Percentiles rank a stretch among this genome's conserved stretches.
Evolutionary conservation across 2,797 vertebrate species (phyloP).

Genomic region (Sylvia borin): DNA sequence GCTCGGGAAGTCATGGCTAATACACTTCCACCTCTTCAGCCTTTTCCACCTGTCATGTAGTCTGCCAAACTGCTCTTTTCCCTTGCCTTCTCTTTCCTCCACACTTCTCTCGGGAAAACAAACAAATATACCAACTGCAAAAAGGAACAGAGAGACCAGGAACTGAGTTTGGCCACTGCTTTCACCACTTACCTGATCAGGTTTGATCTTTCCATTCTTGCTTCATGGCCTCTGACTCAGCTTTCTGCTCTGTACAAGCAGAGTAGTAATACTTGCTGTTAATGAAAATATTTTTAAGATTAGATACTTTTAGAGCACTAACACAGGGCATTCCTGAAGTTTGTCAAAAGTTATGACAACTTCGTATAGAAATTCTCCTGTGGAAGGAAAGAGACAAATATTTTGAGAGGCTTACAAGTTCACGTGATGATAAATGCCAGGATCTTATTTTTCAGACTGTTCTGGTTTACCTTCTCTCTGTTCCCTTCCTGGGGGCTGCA

Average conservation of each 20-base stretch:
- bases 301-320: background rate
- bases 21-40: background rate
- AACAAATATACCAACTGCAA: background rate
- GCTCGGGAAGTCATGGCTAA: background rate
- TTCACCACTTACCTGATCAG: background rate
- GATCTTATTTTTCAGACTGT: conserved; percentile 28
- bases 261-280: background rate
- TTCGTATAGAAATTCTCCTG: conserved; percentile 37
- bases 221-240: background rate
- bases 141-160: background rate
- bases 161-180: background rate
- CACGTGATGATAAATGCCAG: conserved; percentile 23
- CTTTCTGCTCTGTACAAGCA: background rate
- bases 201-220: background rate
- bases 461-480: conserved; percentile 34
- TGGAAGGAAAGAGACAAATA: conserved; percentile 16
- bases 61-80: background rate
- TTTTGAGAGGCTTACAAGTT: conserved; percentile 48
- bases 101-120: background rate
- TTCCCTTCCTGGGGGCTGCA: background rate
- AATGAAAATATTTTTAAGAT: background rate
- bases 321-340: background rate
- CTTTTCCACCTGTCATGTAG: background rate
- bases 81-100: background rate
- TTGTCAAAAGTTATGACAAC: background rate